Evolutionary conservation across 1,140 invertebrate species (phyloP).

Genomic region (Drosophila littoralis): DNA sequence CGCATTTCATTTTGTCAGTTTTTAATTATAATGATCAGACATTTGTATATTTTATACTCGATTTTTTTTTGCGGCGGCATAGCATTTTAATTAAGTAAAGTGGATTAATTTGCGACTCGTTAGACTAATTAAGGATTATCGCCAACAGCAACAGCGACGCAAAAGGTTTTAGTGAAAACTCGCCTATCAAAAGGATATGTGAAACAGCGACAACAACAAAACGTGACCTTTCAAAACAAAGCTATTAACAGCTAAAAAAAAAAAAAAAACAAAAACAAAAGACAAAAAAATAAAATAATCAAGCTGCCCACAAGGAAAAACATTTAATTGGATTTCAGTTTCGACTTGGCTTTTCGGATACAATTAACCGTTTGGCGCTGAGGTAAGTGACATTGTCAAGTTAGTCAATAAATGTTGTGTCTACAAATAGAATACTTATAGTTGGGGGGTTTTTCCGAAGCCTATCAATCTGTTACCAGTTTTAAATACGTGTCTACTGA

Average conservation of each 20-base stretch:
- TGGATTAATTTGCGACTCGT: slow-evolving; percentile 84
- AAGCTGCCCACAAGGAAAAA: slow-evolving; percentile 12
- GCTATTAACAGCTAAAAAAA: slow-evolving; percentile 57
- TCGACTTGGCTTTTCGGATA: slow-evolving; percentile 51
- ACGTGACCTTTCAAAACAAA: slow-evolving; percentile 55
- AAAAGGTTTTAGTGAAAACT: slow-evolving; percentile 38
- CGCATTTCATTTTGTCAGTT: slow-evolving; percentile 44
- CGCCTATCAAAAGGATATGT: slow-evolving; percentile 59
- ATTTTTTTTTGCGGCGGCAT: slow-evolving; percentile 40
- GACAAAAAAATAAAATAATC: slow-evolving; percentile 28
- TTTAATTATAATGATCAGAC: slow-evolving; percentile 42
- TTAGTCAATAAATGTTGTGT: slow-evolving; percentile 5
- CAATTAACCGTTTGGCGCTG: slow-evolving; percentile 45
- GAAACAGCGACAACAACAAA: slow-evolving; percentile 56
- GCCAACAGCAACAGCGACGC: slow-evolving; percentile 49
- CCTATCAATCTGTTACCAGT: slow-evolving; percentile 2
- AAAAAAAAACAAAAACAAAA: slow-evolving; percentile 7
- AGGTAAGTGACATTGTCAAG: slow-evolving; percentile 49
- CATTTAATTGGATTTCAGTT: slow-evolving; percentile 73
- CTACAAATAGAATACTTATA: background rate
- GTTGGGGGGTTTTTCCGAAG: slow-evolving; percentile 1
- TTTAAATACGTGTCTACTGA: background rate
- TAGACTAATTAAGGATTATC: slow-evolving; percentile 84
- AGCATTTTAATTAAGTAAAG: slow-evolving; percentile 84
- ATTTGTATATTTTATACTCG: slow-evolving; percentile 30